Conservation (phyloP, 2,888 invertebrate species). For the Byasa hedistus region DNA sequence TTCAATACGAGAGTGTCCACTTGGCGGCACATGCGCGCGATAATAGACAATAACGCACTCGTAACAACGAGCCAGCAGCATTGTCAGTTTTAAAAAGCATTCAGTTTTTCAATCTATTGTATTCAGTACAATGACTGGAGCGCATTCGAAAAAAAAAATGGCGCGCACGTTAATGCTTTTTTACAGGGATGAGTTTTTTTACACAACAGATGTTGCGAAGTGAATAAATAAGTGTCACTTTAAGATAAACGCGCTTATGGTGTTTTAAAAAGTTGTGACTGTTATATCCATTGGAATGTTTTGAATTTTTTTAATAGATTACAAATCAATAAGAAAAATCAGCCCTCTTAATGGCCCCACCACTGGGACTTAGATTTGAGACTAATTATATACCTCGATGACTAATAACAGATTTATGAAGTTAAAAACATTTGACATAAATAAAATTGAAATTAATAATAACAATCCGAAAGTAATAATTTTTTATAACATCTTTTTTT, state of each 20-base stretch:
- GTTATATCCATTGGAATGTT: too few species aligned
- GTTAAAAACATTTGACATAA: too few species aligned
- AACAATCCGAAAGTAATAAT: too few species aligned
- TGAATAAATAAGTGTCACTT: background rate
- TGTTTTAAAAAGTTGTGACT: background rate
- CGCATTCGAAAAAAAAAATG: conserved; percentile 12
- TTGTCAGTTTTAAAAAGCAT: conserved; percentile 24
- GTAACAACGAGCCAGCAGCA: conserved; percentile 19
- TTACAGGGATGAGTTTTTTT: conserved; percentile 25
- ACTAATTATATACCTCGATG: too few species aligned
- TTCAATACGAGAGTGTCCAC: conserved; percentile 20
- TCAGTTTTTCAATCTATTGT: conserved; percentile 26
- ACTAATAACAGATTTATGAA: too few species aligned
- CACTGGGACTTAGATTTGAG: too few species aligned
- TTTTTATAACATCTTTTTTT: too few species aligned
- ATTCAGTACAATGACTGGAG: conserved; percentile 11
- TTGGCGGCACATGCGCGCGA: conserved; percentile 18
- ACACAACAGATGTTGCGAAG: conserved; percentile 23
- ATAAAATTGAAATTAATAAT: too few species aligned
- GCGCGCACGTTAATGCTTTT: conserved; percentile 17
- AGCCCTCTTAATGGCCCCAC: too few species aligned
- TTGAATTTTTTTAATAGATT: too few species aligned
- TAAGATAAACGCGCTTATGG: background rate
- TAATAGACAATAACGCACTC: conserved; percentile 28
- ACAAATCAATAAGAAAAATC: too few species aligned